Evolutionary conservation across 2,797 vertebrate species (phyloP), one percentile per base, ranked within the genome.

Genomic region (Notolepis coatsorum): DNA sequence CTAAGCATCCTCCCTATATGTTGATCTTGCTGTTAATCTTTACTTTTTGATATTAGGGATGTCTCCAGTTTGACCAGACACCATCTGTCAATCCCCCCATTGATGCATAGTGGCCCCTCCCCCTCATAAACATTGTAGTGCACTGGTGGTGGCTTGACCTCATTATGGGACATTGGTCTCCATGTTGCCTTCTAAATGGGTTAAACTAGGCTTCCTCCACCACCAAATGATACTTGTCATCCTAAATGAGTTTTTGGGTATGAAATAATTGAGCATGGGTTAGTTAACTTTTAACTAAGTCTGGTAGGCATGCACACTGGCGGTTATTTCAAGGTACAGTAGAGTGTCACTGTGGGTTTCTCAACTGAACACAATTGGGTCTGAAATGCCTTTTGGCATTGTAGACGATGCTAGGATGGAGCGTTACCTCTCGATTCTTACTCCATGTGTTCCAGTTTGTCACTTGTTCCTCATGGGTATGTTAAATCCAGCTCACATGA

Each of bases 71-170:
- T 41, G 46, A 33, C 17, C 68, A 46, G 65, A 57, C 48, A 49
- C 90, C 89, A 90, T 91, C 87, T 91, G 88, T 88, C 87, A 71
- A 62, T 63, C 60, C 60, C 55, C 66, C 46, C 51, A 4, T 68
- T 54, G 58, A 80, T 79, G 73, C 71, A 75, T 54, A 42, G 15
- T 62, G 68, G 73, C 83, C 82, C 62, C 77, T 61, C 79, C 75
- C 77, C 81, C 77, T 38, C 48, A 48, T 71, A 63, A 69, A 83
- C 65, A 75, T 55, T 61, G 73, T 79, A 70, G 71, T 80, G 68
- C 75, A n/a, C 81, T 68, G 69, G 62, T n/a, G n/a, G 57, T 78
- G 75, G 73, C 81, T 77, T 91, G 90, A 92, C 90, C 86, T 89
- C 55, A 33, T 85, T 91, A 81, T 75, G 71, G 53, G 75, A 71